Conservation (phyloP, 1,140 invertebrate species). For the Aphelinus atriplicis region DNA sequence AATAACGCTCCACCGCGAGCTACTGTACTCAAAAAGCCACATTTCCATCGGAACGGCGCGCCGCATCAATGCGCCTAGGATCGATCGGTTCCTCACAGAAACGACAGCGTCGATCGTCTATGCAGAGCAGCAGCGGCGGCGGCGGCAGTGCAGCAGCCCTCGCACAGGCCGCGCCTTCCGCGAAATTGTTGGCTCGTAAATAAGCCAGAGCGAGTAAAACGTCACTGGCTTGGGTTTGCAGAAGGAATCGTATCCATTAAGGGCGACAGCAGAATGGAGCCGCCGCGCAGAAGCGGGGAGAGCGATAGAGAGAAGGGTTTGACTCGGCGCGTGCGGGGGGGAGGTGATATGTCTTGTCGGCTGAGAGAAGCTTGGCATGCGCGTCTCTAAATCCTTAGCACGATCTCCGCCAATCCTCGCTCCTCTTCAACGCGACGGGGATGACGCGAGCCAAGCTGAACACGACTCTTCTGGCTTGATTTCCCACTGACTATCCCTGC, state of each 20-base stretch:
- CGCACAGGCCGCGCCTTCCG: background rate
- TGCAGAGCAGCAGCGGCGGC: constrained; percentile 3
- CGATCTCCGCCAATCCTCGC: constrained; percentile 35
- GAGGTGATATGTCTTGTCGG: constrained; percentile 40
- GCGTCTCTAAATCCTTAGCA: constrained; percentile 45
- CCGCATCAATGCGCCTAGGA: background rate
- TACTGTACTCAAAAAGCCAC: too few species aligned
- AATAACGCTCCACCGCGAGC: too few species aligned
- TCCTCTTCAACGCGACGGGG: constrained; percentile 5
- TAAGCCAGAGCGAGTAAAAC: constrained; percentile 35
- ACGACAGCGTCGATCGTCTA: constrained; percentile 1
- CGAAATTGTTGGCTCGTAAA: constrained; percentile 36
- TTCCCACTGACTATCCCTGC: too few species aligned
- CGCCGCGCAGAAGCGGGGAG: background rate
- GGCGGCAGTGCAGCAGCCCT: background rate
- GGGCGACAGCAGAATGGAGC: constrained; percentile 33
- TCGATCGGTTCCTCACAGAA: too few species aligned
- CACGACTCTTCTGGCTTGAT: too few species aligned
- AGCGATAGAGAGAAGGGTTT: constrained; percentile 37
- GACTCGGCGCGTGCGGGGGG: constrained; percentile 22
- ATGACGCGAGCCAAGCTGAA: background rate
- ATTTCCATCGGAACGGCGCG: background rate
- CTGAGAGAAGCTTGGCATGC: constrained; percentile 27
- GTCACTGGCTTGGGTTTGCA: constrained; percentile 20
- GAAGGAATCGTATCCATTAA: constrained; percentile 43